Conservation (phyloP, 2,797 vertebrate genomes). For the Gymnoscopelus microlampas region DNA sequence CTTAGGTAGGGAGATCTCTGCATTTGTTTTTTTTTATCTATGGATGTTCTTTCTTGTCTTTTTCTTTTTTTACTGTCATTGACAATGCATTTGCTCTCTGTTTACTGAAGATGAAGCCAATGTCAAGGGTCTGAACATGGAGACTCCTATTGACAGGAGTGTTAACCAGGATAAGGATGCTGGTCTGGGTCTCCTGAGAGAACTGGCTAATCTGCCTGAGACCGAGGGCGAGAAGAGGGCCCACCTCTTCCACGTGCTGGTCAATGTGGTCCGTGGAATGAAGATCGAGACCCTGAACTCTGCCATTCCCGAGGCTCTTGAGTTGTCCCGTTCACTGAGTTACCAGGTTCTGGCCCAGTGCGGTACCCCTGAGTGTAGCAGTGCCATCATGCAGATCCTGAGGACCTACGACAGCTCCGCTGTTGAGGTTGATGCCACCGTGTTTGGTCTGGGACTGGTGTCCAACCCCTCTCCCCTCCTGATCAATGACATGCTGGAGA, state of each 20-base stretch:
- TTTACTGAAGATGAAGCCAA: conserved; percentile 72
- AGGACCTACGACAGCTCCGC: conserved; percentile 79
- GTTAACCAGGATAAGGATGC: conserved; percentile 78
- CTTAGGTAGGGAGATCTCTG: conserved; percentile 76
- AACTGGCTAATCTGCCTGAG: conserved; percentile 81
- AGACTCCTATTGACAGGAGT: conserved; percentile 78
- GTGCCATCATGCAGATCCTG: conserved; percentile 87
- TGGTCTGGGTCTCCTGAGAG: conserved; percentile 82
- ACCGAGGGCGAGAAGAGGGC: conserved; percentile 86
- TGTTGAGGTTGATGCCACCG: conserved; percentile 82
- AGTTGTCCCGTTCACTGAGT: conserved; percentile 81
- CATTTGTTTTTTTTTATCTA: neutral
- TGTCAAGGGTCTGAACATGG: conserved; percentile 84
- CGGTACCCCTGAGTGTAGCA: conserved; percentile 91
- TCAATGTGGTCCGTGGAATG: conserved; percentile 86
- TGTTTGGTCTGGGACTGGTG: conserved; percentile 88
- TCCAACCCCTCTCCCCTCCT: conserved; percentile 86
- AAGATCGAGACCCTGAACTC: conserved; percentile 78
- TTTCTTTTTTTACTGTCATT: neutral
- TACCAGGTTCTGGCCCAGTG: conserved; percentile 92
- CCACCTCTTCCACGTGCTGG: conserved; percentile 86
- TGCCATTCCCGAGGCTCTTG: conserved; percentile 84
- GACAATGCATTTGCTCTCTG: conserved; percentile 8
- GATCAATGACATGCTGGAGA: conserved; percentile 88
- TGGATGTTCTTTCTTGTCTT: neutral